phyloP scores from a whole-genome alignment of 2,888 invertebrate genomes.

The Napeogenes inachia region DNA sequence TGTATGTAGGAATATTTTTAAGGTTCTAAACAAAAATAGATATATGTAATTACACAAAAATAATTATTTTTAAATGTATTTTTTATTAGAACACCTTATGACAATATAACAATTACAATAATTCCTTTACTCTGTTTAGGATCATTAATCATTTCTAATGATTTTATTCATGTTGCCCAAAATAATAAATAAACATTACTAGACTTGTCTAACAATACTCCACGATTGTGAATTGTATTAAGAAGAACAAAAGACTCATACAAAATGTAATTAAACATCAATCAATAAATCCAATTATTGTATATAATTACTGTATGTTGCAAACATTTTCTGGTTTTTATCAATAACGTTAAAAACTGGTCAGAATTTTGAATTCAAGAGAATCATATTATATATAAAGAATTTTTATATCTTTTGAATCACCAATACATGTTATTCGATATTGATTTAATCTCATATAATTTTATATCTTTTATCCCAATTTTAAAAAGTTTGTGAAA shows the following conservation, averaged over 20 bases:
- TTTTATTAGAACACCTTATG: not conserved
- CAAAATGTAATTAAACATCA: constrained; percentile 61
- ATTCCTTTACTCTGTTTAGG: not conserved
- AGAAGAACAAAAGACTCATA: constrained; percentile 48
- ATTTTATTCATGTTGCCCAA: not conserved
- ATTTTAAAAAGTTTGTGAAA: constrained; percentile 26
- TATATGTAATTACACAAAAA: not conserved
- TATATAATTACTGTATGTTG: not conserved
- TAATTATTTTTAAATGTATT: not conserved
- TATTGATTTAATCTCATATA: not conserved
- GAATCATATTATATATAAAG: no score
- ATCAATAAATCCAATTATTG: constrained; percentile 40
- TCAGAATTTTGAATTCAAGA: no score
- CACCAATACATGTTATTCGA: not conserved
- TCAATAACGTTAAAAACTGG: no score
- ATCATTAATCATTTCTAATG: not conserved
- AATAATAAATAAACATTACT: constrained; percentile 15
- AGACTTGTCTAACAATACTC: no score
- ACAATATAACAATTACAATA: constrained; percentile 2
- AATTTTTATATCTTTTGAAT: no score
- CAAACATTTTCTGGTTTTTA: no score
- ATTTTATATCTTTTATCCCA: constrained; percentile 1
- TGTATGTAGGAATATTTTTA: no score
- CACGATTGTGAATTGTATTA: not conserved
- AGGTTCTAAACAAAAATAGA: no score